Evolutionary conservation across 2,797 vertebrate species (phyloP).

Genomic region (Paedocypris micromegethes): DNA sequence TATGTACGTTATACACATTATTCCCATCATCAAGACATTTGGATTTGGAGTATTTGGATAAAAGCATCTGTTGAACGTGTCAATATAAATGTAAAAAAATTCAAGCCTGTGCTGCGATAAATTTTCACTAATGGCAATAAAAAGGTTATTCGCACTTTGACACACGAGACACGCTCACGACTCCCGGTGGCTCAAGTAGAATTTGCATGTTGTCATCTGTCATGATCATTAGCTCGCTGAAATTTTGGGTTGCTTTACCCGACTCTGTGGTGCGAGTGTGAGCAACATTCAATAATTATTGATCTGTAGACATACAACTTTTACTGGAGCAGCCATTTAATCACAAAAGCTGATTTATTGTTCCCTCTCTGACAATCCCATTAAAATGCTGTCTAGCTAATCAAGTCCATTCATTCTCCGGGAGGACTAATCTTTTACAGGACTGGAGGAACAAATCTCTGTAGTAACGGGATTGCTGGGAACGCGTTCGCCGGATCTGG

Average conservation of each 20-base stretch:
- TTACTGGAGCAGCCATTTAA: conserved; percentile 80
- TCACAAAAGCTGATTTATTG: conserved; percentile 83
- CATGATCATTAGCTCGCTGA: conserved; percentile 59
- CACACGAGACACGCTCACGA: neutral
- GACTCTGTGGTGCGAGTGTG: conserved; percentile 57
- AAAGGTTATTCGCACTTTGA: neutral
- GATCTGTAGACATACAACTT: conserved; percentile 72
- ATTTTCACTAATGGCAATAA: no score
- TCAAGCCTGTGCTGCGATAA: no score
- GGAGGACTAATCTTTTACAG: conserved; percentile 76
- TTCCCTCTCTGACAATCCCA: conserved; percentile 76
- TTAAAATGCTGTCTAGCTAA: conserved; percentile 83
- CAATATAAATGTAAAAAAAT: no score
- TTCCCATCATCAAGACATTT: no score
- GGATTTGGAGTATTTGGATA: no score
- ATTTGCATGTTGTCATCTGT: conserved; percentile 41
- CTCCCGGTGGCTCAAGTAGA: conserved; percentile 13
- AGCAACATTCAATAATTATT: conserved; percentile 78
- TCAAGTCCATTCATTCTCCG: conserved; percentile 78
- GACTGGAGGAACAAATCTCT: conserved; percentile 68
- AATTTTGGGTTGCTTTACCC: conserved; percentile 59
- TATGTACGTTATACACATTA: no score
- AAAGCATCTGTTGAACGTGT: no score
- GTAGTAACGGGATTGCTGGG: conserved; percentile 70
- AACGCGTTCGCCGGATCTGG: conserved; percentile 44